Evolutionary conservation across 1,140 invertebrate genomes (phyloP), one percentile per base, ranked within the genome.

Genomic region (Diorhabda sublineata): DNA sequence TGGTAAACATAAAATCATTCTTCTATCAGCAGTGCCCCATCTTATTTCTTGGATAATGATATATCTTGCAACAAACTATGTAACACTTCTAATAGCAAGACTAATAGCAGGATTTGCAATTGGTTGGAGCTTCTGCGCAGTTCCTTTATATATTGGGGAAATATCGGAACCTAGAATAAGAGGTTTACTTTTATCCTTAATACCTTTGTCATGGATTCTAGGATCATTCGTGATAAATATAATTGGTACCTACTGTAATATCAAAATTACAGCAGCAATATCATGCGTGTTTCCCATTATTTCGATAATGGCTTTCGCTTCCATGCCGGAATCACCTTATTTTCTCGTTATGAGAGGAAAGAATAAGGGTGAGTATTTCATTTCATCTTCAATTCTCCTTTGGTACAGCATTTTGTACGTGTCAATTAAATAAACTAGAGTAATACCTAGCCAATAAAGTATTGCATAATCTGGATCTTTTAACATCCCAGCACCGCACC

Each of bases 251-350:
- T 87, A 85, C 69, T 83, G 87, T 1, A 85, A 84, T 26, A 86
- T 87, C 61, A 81, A 85, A 45, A 81, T 85, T 0, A 83, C 88
- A 9, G 85, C 87, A 1, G 81, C 83, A 11, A 84, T 89, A 59
- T 86, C 86, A 72, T 82, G 87, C 44, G 76, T 82, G 0, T 79
- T 88, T 43, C 84, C 89, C 0, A 78, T 88, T 0, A 69, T 89
- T 1, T 88, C 90, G 69, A 82, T 90, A 7, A 68, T 89, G 0
- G 85, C 84, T 2, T 90, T 92, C 77, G 82, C 82, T 45, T 88
- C 86, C 71, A 88, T 93, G 84, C 91, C 92, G 0, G 92, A 95
- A 81, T 92, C 92, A 3, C 92, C 93, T 0, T 88, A 92, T 70
- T 93, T 87, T 73, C 83, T 87, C 42, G 82, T 87, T 0, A 85